A percentile compares a stretch with the other conserved stretches of the same genome.
Conservation (phyloP, 2,888 invertebrate species). For the Zaprionus lineosus region DNA sequence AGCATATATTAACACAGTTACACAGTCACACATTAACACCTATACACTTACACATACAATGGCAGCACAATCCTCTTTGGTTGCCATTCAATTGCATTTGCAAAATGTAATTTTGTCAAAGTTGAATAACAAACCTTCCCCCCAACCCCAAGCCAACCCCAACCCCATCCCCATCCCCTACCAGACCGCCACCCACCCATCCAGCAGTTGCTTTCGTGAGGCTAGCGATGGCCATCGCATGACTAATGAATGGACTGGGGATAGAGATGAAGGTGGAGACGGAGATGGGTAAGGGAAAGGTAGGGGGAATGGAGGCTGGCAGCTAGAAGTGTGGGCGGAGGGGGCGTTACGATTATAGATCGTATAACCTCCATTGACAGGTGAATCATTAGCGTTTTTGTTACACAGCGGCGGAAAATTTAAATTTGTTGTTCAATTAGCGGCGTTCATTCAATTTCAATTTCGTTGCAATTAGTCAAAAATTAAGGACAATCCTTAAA, state of each 20-base stretch:
- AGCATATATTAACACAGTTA: no score
- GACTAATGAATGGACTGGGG: no score
- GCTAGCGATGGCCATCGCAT: no score
- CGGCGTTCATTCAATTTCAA: slow-evolving; percentile 52
- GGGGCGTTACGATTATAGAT: no score
- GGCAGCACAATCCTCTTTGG: slow-evolving; percentile 23
- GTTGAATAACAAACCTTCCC: slow-evolving; percentile 40
- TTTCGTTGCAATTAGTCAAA: slow-evolving; percentile 48
- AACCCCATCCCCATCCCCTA: no score
- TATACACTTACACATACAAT: slow-evolving; percentile 1
- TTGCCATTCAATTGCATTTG: slow-evolving; percentile 44
- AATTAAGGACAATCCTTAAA: slow-evolving; percentile 33
- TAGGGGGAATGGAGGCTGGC: no score
- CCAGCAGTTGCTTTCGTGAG: no score
- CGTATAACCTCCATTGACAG: background rate
- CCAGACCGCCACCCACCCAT: no score
- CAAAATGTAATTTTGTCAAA: slow-evolving; percentile 59
- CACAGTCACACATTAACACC: background rate
- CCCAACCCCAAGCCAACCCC: background rate
- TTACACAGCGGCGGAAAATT: slow-evolving; percentile 56
- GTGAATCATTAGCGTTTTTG: slow-evolving; percentile 40
- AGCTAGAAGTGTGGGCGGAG: no score
- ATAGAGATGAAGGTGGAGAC: no score
- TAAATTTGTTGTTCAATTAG: slow-evolving; percentile 77
- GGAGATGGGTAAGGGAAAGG: no score